Evolutionary conservation across 2,888 invertebrate species (phyloP).

Genomic region (Mesochorus sp.): DNA sequence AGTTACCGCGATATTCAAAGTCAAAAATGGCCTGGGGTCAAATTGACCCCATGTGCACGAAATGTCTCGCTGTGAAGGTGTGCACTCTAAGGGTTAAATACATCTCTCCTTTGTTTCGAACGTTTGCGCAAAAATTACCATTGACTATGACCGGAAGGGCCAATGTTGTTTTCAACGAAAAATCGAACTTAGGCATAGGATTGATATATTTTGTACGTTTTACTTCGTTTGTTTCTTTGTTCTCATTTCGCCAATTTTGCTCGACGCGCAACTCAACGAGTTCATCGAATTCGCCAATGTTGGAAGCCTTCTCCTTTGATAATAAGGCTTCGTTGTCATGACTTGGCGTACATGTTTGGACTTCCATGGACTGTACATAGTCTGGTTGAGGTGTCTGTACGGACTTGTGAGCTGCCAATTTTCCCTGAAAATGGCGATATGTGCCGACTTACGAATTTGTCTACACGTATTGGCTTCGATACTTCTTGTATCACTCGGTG

Average conservation of each 20-base stretch:
- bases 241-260: slow-evolving; percentile 42
- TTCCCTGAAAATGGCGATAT: slow-evolving; percentile 38
- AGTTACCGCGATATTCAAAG: no score
- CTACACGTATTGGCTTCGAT: slow-evolving; percentile 30
- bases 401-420: slow-evolving; percentile 2
- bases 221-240: neutral
- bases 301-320: neutral
- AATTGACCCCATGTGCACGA: no score
- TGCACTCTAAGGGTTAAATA: no score
- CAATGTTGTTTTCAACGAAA: neutral
- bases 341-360: neutral
- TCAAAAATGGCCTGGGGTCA: no score
- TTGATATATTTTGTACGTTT: neutral
- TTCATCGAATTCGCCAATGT: neutral
- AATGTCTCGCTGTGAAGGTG: no score
- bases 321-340: neutral
- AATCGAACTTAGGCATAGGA: neutral
- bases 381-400: neutral
- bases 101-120: neutral
- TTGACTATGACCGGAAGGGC: neutral
- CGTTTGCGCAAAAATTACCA: neutral
- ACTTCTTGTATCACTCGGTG: slow-evolving; percentile 41
- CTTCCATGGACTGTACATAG: neutral
- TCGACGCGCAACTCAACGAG: neutral
- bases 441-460: slow-evolving; percentile 50